Evolutionary conservation across 2,113 vertebrate genomes (phyloP), one percentile per base, ranked within the genome.

Genomic region (Pterocles gutturalis): DNA sequence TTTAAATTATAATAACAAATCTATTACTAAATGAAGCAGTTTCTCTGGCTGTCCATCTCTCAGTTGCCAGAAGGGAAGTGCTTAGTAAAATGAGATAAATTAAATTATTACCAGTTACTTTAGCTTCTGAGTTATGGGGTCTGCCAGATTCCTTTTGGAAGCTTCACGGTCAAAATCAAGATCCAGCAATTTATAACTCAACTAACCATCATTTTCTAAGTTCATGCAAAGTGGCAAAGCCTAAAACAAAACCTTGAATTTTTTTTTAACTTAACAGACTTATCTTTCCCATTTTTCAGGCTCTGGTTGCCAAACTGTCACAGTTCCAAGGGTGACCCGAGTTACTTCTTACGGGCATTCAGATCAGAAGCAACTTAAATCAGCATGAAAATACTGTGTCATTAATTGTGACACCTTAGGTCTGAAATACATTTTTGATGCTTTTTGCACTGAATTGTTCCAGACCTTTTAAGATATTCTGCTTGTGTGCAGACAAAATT

Each of bases 1-100:
- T 58, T 45, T n/a, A n/a, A 11, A 94, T 96, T 93, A 91, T 92
- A 41, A 84, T 89, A 90, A 90, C 62, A 97, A 97, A 92, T 91
- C 72, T 94, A 21, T 97, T 95, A 96, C 87, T 61, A 94, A 97
- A 89, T 83, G 46, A 85, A 69, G 67, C 85, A 34, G 33, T 64
- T 67, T 71, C 53, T 95, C 86, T 90, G 18, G 51, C 29, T 94
- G 51, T 78, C 46, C 51, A 11, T 93, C n/a, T 92, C 71, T 93
- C 83, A 89, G n/a, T 69, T 96, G 38, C 61, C 43, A 92, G 79
- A 96, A 94, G 70, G 7, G 21, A 72, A 77, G 22, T 70, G 51
- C 60, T 89, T 66, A 71, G 53, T 61, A 69, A 69, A 85, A 41
- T 73, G 38, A 87, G 26, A 61, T 79, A 72, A 83, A 85, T 84